phyloP scores from a whole-genome alignment of 2,113 vertebrate genomes.

The Sciurus niger region DNA sequence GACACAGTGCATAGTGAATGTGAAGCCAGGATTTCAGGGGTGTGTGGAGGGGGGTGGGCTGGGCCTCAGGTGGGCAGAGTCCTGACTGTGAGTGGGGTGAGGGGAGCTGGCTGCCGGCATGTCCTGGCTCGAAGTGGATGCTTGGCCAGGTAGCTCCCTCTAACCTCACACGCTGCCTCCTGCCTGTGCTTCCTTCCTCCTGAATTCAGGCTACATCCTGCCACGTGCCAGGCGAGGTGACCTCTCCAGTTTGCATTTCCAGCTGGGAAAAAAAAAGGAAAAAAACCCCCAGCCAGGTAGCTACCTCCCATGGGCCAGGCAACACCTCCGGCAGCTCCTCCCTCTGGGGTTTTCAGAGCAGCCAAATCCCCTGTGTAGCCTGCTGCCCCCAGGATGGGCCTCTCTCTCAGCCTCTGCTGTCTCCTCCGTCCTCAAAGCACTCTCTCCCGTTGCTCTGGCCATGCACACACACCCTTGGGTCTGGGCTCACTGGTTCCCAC shows the following conservation, averaged over 20 bases:
- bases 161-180: conserved; percentile 24
- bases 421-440: background rate
- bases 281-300: background rate
- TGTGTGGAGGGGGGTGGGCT: background rate
- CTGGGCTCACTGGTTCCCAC: background rate
- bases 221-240: background rate
- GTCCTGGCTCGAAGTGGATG: background rate
- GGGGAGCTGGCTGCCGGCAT: background rate
- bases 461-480: rapidly evolving
- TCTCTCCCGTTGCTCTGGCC: background rate
- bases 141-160: conserved; percentile 13
- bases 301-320: no score
- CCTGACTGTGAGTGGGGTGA: background rate
- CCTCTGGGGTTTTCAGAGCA: background rate
- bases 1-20: background rate
- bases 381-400: background rate
- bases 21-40: conserved; percentile 51
- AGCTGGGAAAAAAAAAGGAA: background rate
- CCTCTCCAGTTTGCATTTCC: background rate
- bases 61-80: background rate
- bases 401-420: background rate
- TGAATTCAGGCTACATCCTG: background rate
- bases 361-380: background rate
- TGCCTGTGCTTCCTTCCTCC: conserved; percentile 32
- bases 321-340: background rate